Evolutionary conservation across 1,140 invertebrate species (phyloP).

Genomic region (Chlorops oryzae): DNA sequence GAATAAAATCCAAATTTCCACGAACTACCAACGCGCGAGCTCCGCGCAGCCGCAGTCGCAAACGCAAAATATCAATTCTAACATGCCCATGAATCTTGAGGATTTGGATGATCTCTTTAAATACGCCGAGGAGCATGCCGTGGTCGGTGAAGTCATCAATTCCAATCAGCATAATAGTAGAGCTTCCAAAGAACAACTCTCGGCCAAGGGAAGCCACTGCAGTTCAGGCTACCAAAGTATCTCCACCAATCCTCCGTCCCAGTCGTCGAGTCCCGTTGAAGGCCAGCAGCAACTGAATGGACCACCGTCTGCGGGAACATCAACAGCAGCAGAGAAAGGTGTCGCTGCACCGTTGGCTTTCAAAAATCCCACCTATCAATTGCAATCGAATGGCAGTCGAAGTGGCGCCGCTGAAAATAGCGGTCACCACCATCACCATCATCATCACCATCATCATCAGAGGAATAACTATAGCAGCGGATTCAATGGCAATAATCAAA

Average conservation of each 20-base stretch:
- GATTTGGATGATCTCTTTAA: conserved; percentile 67
- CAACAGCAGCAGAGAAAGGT: background rate
- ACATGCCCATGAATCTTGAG: conserved; percentile 56
- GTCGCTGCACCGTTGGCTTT: conserved; percentile 66
- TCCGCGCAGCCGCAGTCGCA: no score
- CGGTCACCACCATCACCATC: conserved; percentile 8
- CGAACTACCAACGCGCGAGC: conserved; percentile 49
- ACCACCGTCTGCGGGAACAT: conserved; percentile 6
- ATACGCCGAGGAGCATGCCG: conserved; percentile 59
- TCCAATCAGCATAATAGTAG: no score
- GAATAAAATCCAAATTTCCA: no score
- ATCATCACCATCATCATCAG: conserved; percentile 18
- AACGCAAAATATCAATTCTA: conserved; percentile 38
- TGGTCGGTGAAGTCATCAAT: conserved; percentile 49
- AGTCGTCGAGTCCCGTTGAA: conserved; percentile 84
- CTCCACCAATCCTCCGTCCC: conserved; percentile 70
- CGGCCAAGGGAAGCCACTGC: conserved; percentile 65
- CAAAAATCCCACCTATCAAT: conserved; percentile 79
- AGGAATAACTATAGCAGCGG: conserved; percentile 3
- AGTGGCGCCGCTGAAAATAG: background rate
- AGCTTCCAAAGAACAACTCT: conserved; percentile 49
- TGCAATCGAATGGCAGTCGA: conserved; percentile 52
- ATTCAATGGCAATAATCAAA: background rate
- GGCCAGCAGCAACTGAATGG: conserved; percentile 15
- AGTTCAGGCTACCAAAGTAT: conserved; percentile 88